Base-by-base conservation (phyloP, 2,888 invertebrate genomes). In the Rhaphigaster nebulosa region DNA sequence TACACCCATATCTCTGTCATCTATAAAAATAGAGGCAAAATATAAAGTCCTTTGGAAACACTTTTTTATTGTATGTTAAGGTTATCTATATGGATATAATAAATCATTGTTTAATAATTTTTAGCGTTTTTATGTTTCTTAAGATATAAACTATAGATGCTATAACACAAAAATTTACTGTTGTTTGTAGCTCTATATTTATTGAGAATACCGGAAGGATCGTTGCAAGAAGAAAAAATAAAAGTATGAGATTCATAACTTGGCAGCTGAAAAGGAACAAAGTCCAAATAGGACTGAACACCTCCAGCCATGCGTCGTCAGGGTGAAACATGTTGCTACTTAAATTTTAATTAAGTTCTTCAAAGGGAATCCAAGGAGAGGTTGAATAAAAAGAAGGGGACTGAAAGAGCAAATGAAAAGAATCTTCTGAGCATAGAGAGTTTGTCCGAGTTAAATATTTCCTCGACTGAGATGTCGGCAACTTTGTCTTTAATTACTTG, bases 321-420 rank as follows among this genome's bases (percentile, higher is more conserved):
- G 15, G 45, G 26, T 10, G n/a, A 84, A 84, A 84, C 84, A 84
- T 41, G n/a, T 84, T 50, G 41, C 84, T 50, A 84, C 84, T 84
- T 45, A 84, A 84, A 84, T 41, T 45, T 84, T 84, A 41, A 84
- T 84, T 84, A 84, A 50, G 20, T 84, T 50, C 84, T 84, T 84
- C 84, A 84, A 84, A 84, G 84, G 45, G 84, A 50, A 84, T n/a
- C 45, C 84, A 50, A 84, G 84, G 41, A 84, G n/a, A 84, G 84
- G 45, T n/a, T 45, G 45, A n/a, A 50, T 84, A 15, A 84, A 84
- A 84, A 84, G 84, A 84, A 76, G 84, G 23, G 26, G 45, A 12
- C 45, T n/a, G 45, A 84, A n/a, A 84, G 84, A 84, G 84, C 45
- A n/a, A n/a, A 84, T 84, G 84, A 84, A 84, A 84, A 84, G 84